Percentiles rank a stretch among this genome's conserved stretches.
Evolutionary conservation across 2,113 vertebrate genomes (phyloP).

Genomic region (Narcine bancroftii): DNA sequence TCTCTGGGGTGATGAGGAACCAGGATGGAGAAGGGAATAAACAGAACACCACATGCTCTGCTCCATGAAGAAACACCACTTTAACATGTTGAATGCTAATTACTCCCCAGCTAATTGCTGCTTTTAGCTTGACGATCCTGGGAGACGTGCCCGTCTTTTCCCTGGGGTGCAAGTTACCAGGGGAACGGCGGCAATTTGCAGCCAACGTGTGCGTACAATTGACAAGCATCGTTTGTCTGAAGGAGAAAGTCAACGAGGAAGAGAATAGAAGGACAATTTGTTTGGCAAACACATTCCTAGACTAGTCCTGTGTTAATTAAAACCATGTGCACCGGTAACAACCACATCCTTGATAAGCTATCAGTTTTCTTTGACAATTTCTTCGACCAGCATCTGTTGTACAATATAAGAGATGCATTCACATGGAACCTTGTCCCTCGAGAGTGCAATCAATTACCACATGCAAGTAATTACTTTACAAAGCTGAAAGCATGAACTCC

Average conservation of each 20-base stretch:
- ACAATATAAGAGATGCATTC: background rate
- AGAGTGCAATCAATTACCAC: background rate
- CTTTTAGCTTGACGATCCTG: background rate
- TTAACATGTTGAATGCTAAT: background rate
- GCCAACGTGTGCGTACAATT: background rate
- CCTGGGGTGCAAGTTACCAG: background rate
- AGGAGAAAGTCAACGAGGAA: background rate
- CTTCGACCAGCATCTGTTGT: background rate
- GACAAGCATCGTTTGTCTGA: background rate
- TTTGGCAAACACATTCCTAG: background rate
- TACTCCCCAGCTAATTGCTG: background rate
- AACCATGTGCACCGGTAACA: too few species aligned
- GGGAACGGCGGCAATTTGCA: background rate
- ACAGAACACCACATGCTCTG: background rate
- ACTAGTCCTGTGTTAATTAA: background rate
- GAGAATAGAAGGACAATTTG: background rate
- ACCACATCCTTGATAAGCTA: background rate
- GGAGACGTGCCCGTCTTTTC: background rate
- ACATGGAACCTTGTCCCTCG: background rate
- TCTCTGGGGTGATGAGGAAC: background rate
- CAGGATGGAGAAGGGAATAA: background rate
- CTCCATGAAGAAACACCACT: background rate
- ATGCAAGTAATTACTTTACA: too few species aligned
- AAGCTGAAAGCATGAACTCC: too few species aligned
- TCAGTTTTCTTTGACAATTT: background rate